These are phyloP conservation scores for Pristionchus fissidentatus DNA, from an alignment of 2,888 invertebrate genomes.

Conservation along the genomic window DNA sequence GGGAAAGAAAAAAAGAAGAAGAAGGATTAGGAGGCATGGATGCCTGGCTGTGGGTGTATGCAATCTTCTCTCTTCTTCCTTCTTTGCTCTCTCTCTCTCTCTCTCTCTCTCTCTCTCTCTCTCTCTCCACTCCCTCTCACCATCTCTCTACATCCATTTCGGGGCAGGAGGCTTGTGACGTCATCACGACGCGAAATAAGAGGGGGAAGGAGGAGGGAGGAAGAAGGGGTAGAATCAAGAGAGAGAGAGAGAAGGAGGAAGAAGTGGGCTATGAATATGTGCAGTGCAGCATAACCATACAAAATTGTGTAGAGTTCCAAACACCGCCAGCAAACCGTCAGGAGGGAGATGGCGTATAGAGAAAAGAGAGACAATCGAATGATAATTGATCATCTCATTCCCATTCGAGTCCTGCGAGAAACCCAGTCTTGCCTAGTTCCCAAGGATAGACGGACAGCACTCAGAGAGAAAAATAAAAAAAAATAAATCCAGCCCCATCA, in stretches of 20 bases:
- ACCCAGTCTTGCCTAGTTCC: too few species aligned
- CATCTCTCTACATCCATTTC: not conserved
- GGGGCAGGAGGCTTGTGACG: not conserved
- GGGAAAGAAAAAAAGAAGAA: not conserved
- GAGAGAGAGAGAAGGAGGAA: not conserved
- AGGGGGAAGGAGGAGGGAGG: not conserved
- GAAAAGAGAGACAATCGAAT: too few species aligned
- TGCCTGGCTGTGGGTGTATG: not conserved
- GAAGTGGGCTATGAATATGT: not conserved
- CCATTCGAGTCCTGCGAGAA: too few species aligned
- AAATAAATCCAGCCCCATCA: too few species aligned
- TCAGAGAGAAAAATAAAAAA: not conserved
- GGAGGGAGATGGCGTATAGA: too few species aligned
- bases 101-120: not conserved
- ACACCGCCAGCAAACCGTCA: too few species aligned
- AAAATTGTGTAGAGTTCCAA: too few species aligned
- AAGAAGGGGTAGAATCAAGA: not conserved
- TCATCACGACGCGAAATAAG: not conserved
- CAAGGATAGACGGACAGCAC: too few species aligned
- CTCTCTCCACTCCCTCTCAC: slow-evolving; percentile 27
- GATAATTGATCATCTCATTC: too few species aligned
- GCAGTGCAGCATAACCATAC: too few species aligned
- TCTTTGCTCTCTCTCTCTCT: not conserved
- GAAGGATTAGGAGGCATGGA: not conserved
- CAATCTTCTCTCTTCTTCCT: not conserved